These are phyloP conservation scores for Melieria picta DNA, from an alignment of 2,888 invertebrate genomes.

Conservation along the genomic window DNA sequence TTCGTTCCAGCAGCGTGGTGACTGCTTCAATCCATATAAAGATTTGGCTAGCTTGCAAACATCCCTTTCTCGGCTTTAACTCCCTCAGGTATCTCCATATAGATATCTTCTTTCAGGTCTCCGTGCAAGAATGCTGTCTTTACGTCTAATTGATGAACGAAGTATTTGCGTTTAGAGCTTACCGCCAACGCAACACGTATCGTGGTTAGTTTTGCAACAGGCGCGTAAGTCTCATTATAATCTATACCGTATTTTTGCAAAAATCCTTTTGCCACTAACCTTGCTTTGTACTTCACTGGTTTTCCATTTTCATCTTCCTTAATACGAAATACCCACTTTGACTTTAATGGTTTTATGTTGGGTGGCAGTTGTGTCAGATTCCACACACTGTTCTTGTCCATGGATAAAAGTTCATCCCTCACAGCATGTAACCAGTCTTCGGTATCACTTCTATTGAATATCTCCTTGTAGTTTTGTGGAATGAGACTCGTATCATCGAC, in stretches of 20 bases:
- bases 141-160: slow-evolving; percentile 31
- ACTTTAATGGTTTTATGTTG: slow-evolving; percentile 12
- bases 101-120: slow-evolving; percentile 31
- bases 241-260: slow-evolving; percentile 34
- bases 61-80: background rate
- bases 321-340: slow-evolving; percentile 35
- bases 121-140: slow-evolving; percentile 35
- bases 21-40: slow-evolving; percentile 30
- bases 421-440: too few species aligned
- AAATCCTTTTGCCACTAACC: slow-evolving; percentile 33
- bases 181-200: slow-evolving; percentile 24
- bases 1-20: slow-evolving; percentile 33
- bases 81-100: slow-evolving; percentile 34
- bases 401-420: background rate
- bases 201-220: too few species aligned
- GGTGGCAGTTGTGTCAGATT: background rate
- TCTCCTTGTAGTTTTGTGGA: slow-evolving; percentile 6
- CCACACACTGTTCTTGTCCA: slow-evolving; percentile 21
- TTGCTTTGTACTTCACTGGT: background rate
- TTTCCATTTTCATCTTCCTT: slow-evolving; percentile 29
- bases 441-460: too few species aligned
- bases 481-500: background rate
- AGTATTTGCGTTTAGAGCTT: slow-evolving; percentile 11
- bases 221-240: slow-evolving; percentile 19
- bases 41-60: slow-evolving; percentile 22